phyloP scores from a whole-genome alignment of 2,797 vertebrate genomes.

The Peromyscus melanophrys region DNA sequence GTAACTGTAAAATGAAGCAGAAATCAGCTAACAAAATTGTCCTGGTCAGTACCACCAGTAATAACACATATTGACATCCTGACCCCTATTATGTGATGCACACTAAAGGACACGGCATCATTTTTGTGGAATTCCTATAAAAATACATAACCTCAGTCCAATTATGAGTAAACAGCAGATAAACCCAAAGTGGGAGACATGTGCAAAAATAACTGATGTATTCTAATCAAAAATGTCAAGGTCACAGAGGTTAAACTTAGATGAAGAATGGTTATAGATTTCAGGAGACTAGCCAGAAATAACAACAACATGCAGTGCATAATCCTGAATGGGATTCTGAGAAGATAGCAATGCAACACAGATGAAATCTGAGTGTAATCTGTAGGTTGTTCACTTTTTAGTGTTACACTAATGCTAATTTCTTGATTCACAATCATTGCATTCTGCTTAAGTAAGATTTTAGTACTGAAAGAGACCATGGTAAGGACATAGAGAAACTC shows the following conservation, averaged over 20 bases:
- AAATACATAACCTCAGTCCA: constrained; percentile 12
- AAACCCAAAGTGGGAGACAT: background rate
- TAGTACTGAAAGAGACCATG: background rate
- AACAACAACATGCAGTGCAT: background rate
- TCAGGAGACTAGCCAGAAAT: constrained; percentile 33
- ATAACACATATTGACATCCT: background rate
- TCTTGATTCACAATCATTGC: background rate
- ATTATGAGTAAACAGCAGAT: background rate
- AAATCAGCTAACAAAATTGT: background rate
- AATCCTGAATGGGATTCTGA: constrained; percentile 6
- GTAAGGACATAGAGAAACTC: background rate
- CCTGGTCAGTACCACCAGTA: background rate
- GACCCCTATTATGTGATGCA: background rate
- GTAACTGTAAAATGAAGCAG: background rate
- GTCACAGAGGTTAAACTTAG: constrained; percentile 14
- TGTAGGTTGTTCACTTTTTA: background rate
- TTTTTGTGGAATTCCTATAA: constrained; percentile 5
- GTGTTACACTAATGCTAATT: background rate
- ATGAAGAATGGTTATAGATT: background rate
- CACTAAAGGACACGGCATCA: background rate
- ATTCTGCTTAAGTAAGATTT: constrained; percentile 1
- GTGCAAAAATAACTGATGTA: constrained; percentile 39
- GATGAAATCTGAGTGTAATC: background rate
- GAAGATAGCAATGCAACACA: background rate
- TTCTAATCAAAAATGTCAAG: constrained; percentile 23